These are phyloP conservation scores for Upupa epops DNA, from an alignment of 2,113 vertebrate genomes.

Conservation along the genomic window DNA sequence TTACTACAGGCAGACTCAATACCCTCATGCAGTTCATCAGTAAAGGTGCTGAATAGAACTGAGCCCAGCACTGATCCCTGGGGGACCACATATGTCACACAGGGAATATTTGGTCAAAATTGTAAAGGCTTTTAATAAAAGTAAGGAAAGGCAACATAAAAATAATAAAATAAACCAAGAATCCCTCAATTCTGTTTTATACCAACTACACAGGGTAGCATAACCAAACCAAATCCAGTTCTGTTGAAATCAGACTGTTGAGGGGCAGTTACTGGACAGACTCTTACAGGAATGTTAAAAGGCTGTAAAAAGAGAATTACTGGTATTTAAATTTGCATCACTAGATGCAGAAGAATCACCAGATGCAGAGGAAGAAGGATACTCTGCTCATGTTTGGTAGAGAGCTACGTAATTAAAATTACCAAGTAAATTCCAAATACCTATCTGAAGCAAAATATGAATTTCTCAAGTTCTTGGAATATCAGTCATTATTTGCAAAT, in stretches of 20 bases:
- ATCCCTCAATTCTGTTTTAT: not conserved
- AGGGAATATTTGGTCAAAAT: not conserved
- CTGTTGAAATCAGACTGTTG: not conserved
- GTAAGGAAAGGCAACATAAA: not conserved
- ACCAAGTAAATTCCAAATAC: not conserved
- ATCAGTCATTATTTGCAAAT: not conserved
- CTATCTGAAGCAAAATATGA: not conserved
- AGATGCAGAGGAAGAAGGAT: too few species aligned
- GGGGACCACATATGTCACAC: not conserved
- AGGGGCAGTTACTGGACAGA: not conserved
- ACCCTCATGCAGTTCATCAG: too few species aligned
- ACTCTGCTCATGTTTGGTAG: not conserved
- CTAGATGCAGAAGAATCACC: too few species aligned
- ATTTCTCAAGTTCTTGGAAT: not conserved
- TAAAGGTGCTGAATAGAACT: too few species aligned
- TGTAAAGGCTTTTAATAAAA: not conserved
- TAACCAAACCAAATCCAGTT: not conserved
- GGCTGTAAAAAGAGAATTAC: not conserved
- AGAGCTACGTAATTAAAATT: not conserved
- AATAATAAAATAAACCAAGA: not conserved
- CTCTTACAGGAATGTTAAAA: not conserved
- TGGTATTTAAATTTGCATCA: not conserved
- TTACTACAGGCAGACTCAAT: too few species aligned
- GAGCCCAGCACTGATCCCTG: too few species aligned
- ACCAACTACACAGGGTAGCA: not conserved